Conservation (phyloP, 2,888 invertebrate genomes). For the Crematogaster levior region DNA sequence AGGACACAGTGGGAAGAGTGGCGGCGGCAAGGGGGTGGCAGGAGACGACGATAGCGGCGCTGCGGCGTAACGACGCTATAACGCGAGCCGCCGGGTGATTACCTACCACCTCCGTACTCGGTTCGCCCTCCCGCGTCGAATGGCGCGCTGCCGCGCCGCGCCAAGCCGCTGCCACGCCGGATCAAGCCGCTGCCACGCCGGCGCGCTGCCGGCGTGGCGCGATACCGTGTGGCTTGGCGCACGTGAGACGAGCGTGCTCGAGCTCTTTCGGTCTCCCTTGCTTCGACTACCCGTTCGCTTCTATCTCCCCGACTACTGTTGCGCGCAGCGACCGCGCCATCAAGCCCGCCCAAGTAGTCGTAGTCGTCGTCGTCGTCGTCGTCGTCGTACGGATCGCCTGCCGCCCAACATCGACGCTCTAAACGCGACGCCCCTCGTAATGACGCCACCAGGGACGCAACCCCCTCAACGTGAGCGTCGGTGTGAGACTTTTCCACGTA, state of each 20-base stretch:
- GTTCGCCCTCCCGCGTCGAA: conserved; percentile 72
- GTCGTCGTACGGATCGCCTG: conserved; percentile 70
- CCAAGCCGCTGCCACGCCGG: conserved; percentile 63
- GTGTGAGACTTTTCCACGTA: conserved; percentile 54
- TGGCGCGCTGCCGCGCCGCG: conserved; percentile 56
- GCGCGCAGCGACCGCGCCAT: conserved; percentile 67
- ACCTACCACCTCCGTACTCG: conserved; percentile 82
- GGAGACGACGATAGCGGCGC: conserved; percentile 80
- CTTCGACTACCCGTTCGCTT: conserved; percentile 52
- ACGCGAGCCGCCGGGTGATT: conserved; percentile 85
- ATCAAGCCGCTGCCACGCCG: conserved; percentile 56
- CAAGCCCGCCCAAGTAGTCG: conserved; percentile 53
- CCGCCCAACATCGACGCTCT: conserved; percentile 81
- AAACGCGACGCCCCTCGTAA: conserved; percentile 83
- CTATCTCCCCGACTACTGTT: conserved; percentile 58
- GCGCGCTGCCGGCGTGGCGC: conserved; percentile 55
- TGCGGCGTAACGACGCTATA: conserved; percentile 85
- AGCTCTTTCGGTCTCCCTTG: conserved; percentile 57
- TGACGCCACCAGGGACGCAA: conserved; percentile 82
- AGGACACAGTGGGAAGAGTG: conserved; percentile 63
- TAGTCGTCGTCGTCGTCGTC: conserved; percentile 52
- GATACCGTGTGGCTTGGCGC: conserved; percentile 35
- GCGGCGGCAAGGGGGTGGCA: conserved; percentile 54
- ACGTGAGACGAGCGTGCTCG: conserved; percentile 30
- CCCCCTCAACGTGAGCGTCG: conserved; percentile 59